Evolutionary conservation across 2,113 vertebrate species (phyloP).

Genomic region (Nothobranchius kuhntae): DNA sequence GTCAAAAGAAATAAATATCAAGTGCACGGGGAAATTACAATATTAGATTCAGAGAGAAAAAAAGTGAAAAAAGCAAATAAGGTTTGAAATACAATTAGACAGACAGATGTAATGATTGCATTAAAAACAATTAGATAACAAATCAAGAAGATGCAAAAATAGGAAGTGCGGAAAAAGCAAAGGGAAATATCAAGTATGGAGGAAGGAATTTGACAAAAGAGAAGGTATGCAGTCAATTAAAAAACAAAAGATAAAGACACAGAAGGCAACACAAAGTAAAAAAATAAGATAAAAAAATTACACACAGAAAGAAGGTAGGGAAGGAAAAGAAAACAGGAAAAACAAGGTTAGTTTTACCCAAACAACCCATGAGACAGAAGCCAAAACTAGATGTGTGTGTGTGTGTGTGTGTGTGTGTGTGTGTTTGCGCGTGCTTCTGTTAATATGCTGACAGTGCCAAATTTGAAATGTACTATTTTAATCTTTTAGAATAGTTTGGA

Average conservation of each 20-base stretch:
- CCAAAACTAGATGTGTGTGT: slow-evolving; percentile 1
- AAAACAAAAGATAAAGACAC: background rate
- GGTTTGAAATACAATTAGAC: background rate
- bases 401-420: no score
- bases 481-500: no score
- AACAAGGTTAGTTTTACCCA: slow-evolving; percentile 74
- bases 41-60: background rate
- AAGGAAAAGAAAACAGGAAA: slow-evolving; percentile 44
- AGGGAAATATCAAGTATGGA: background rate
- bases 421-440: no score
- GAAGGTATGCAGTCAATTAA: background rate
- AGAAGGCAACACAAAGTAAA: background rate
- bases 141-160: background rate
- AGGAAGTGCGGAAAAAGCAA: background rate
- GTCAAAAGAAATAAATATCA: background rate
- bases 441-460: no score
- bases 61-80: background rate
- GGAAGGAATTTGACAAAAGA: background rate
- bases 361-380: slow-evolving; percentile 43
- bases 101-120: background rate
- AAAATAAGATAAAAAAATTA: background rate
- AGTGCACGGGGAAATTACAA: background rate
- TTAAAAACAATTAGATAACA: background rate
- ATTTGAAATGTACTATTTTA: no score
- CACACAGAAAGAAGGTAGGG: slow-evolving; percentile 3